Conservation (phyloP, 2,888 invertebrate genomes). For the Adelognathus sp. region DNA sequence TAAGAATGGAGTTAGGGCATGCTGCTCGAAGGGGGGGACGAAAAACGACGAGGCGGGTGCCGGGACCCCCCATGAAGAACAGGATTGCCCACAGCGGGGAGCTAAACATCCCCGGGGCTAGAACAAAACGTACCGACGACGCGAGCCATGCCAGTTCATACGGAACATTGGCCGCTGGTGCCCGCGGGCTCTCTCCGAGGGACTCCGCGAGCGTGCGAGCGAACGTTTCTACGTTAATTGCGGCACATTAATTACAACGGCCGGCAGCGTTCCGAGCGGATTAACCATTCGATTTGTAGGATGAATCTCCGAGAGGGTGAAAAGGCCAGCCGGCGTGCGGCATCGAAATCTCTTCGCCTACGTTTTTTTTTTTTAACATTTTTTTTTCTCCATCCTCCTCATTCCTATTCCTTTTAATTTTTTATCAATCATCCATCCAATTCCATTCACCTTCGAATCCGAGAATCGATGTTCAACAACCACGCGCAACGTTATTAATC, state of each 20-base stretch:
- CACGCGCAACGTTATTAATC: slow-evolving; percentile 47
- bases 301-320: slow-evolving; percentile 50
- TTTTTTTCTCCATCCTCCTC: no score
- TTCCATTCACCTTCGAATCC: slow-evolving; percentile 26
- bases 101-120: slow-evolving; percentile 78
- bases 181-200: slow-evolving; percentile 9
- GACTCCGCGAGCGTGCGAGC: slow-evolving; percentile 65
- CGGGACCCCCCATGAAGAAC: slow-evolving; percentile 76
- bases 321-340: slow-evolving; percentile 43
- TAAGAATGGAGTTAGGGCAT: slow-evolving; percentile 19
- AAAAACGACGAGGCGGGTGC: slow-evolving; percentile 64
- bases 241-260: slow-evolving; percentile 79
- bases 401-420: slow-evolving; percentile 1
- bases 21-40: slow-evolving; percentile 41
- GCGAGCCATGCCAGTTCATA: slow-evolving; percentile 32
- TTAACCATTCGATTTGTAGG: slow-evolving; percentile 67
- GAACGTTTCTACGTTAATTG: slow-evolving; percentile 78
- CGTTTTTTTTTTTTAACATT: slow-evolving; percentile 2
- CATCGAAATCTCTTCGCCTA: slow-evolving; percentile 26
- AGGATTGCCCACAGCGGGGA: slow-evolving; percentile 80
- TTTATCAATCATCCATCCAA: slow-evolving; percentile 42
- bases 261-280: slow-evolving; percentile 70
- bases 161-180: background rate
- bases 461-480: slow-evolving; percentile 40
- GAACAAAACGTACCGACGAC: slow-evolving; percentile 78